phyloP scores from a whole-genome alignment of 2,888 invertebrate genomes.

The Eubasilissa splendida region DNA sequence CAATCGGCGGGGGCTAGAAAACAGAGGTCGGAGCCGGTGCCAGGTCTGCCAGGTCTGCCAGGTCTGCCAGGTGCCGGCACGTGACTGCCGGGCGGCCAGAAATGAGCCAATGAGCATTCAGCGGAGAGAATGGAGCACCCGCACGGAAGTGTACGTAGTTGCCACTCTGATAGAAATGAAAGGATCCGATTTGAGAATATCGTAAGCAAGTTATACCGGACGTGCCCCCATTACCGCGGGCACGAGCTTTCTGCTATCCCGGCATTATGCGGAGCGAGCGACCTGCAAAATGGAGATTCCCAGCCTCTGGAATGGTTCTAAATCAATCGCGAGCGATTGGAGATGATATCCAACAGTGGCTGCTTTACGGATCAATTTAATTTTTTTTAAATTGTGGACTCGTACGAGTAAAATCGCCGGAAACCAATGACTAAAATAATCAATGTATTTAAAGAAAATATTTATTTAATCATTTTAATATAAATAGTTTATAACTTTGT shows the following conservation, averaged over 20 bases:
- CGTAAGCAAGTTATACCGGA: constrained; percentile 58
- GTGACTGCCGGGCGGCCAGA: constrained; percentile 14
- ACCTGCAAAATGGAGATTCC: constrained; percentile 29
- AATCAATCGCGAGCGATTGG: background rate
- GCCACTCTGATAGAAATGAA: constrained; percentile 56
- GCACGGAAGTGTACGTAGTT: background rate
- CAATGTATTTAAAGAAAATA: too few species aligned
- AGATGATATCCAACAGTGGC: too few species aligned
- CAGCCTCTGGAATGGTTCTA: background rate
- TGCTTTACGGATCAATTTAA: too few species aligned
- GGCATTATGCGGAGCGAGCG: background rate
- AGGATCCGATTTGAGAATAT: constrained; percentile 57
- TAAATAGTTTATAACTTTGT: too few species aligned
- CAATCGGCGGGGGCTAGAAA: background rate
- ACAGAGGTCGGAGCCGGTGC: background rate
- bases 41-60: background rate
- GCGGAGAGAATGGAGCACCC: constrained; percentile 6
- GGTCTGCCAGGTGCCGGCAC: background rate
- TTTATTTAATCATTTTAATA: too few species aligned
- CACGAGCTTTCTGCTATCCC: constrained; percentile 11
- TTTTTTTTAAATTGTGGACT: too few species aligned
- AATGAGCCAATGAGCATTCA: constrained; percentile 52
- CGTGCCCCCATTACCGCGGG: constrained; percentile 55
- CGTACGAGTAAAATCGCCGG: too few species aligned
- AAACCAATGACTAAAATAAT: too few species aligned